Base-by-base conservation (phyloP, 2,888 invertebrate genomes). In the Erebia epiphron region DNA sequence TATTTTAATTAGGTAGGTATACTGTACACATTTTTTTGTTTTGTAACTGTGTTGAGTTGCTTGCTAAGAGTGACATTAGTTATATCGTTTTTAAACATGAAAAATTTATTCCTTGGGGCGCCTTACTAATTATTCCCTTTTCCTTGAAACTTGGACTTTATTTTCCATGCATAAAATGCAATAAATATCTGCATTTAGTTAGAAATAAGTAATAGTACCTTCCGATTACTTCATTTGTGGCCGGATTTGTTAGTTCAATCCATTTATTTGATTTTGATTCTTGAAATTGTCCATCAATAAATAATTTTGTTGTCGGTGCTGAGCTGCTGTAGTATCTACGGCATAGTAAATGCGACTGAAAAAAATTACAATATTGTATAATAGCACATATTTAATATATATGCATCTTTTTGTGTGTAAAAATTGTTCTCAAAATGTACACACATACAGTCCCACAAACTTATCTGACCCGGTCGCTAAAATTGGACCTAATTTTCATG, bases 191-290 rank as follows among this genome's bases (percentile, higher is more conserved):
- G 5, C 43, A 43, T 43, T 43, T 52, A 21, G 18, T 57, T 56
- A 18, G 13, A 56, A 26, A 21, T 26, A 26, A 57, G 26, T 21
- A 56, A 1, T 8, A 18, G 21, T 86, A 95, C 95, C 92, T 95
- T 71, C 96, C 95, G 70, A 97, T 94, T 46, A 97, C 88, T 90
- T 98, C 95, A 93, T 98, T 98, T 61, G 98, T 98, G 5, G 98
- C 98, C 60, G 99, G 99, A 91, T 99, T 97, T 77, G 97, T 97
- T 11, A 99, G 95, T 81, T 99, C 99, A 80, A 99, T 97, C 97
- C 98, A 99, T 80, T 99, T 97, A 26, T 92, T 96, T 0, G 99
- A 95, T 88, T 98, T 97, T 0, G 99, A 99, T 75, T 99, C 99
- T 26, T 96, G 94, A 90, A 97, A 97, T 88, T 99, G 96, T 69